phyloP scores from a whole-genome alignment of 2,797 vertebrate species.

The Potorous gilbertii region DNA sequence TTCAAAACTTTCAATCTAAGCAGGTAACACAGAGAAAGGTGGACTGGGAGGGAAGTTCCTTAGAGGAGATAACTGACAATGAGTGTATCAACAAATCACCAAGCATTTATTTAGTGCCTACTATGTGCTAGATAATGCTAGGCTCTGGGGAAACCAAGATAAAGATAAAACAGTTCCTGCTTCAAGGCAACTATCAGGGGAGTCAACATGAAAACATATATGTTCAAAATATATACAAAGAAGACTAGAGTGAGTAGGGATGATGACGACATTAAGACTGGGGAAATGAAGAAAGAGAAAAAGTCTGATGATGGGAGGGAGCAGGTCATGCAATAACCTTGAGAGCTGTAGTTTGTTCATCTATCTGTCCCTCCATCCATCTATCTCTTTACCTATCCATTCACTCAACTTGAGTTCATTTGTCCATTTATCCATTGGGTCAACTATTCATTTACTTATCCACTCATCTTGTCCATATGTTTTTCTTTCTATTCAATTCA shows the following conservation, averaged over 20 bases:
- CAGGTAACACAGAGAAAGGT: not conserved
- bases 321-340: not conserved
- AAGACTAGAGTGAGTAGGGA: not conserved
- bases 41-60: not conserved
- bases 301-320: not conserved
- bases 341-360: not conserved
- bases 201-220: not conserved
- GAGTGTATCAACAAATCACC: not conserved
- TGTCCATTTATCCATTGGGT: not conserved
- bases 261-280: not conserved
- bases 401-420: not conserved
- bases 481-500: not conserved
- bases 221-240: not conserved
- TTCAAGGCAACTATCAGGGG: not conserved
- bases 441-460: not conserved
- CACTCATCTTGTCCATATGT: not conserved
- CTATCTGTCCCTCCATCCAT: not conserved
- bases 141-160: not conserved
- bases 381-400: not conserved
- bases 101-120: not conserved
- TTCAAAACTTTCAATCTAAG: not conserved
- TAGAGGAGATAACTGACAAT: not conserved
- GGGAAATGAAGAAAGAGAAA: not conserved
- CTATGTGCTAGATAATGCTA: not conserved
- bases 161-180: not conserved